Conservation (phyloP, 2,888 invertebrate genomes). For the Oxycera nigricornis region DNA sequence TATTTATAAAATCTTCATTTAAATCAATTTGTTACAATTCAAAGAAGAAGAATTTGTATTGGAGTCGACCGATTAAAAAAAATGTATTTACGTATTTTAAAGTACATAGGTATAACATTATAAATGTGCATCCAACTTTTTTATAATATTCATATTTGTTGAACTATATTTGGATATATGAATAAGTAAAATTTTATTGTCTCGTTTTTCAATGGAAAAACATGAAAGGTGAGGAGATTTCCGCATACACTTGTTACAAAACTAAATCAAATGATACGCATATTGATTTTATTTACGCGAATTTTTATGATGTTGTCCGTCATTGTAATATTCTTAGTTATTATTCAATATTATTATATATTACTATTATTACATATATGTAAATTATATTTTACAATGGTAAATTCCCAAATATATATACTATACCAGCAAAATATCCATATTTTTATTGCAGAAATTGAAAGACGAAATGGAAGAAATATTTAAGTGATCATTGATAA, state of each 20-base stretch:
- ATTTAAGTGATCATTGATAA: background rate
- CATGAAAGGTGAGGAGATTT: background rate
- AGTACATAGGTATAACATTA: background rate
- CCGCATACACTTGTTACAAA: conserved; percentile 6
- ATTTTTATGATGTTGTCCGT: background rate
- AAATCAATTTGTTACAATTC: background rate
- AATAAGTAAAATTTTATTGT: background rate
- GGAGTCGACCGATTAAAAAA: background rate
- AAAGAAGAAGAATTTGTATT: too few relatives aligned
- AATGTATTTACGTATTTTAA: background rate
- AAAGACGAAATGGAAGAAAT: too few relatives aligned
- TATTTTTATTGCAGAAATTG: too few relatives aligned
- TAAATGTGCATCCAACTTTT: background rate
- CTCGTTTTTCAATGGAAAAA: background rate
- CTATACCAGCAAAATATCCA: too few relatives aligned
- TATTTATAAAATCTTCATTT: background rate
- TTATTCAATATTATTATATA: background rate
- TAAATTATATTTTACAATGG: conserved; percentile 10
- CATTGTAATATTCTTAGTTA: background rate
- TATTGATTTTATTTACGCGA: background rate
- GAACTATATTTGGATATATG: background rate
- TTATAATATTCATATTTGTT: conserved; percentile 3
- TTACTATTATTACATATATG: background rate
- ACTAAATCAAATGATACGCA: background rate
- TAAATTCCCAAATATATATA: conserved; percentile 20